Evolutionary conservation across 92 coral and sea anemone genomes (phyloP).

Genomic region (Umimayanthus chanpuru): DNA sequence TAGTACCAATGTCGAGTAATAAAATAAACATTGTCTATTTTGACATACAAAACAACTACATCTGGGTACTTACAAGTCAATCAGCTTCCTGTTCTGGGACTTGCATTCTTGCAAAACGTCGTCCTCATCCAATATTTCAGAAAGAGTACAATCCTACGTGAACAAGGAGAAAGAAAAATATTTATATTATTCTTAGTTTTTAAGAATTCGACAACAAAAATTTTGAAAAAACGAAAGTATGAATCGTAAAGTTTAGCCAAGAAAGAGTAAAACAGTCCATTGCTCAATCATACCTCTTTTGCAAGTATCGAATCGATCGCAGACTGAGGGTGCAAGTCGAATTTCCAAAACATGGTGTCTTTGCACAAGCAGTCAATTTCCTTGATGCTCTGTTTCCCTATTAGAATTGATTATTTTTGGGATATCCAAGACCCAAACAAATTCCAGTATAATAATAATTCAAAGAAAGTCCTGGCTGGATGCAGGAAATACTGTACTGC

Average conservation of each 20-base stretch:
- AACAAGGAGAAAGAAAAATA: background rate
- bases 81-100: conserved; percentile 97
- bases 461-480: conserved; percentile 32
- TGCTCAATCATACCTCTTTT: conserved; percentile 71
- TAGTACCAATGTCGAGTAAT: conserved; percentile 9
- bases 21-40: background rate
- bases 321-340: conserved; percentile 95
- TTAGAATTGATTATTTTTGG: conserved; percentile 38
- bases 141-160: conserved; percentile 83
- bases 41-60: background rate
- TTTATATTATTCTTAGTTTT: background rate
- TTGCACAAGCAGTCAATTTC: conserved; percentile 37
- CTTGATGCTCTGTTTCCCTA: conserved; percentile 43
- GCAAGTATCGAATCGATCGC: conserved; percentile 91
- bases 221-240: background rate
- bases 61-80: conserved; percentile 88
- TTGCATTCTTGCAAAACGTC: conserved; percentile 99
- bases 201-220: background rate
- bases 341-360: conserved; percentile 97
- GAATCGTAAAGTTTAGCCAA: background rate
- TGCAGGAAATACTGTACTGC: conserved; percentile 21
- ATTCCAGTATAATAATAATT: conserved; percentile 38
- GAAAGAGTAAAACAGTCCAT: background rate
- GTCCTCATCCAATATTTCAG: conserved; percentile 95
- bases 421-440: conserved; percentile 43